phyloP scores from a whole-genome alignment of 2,113 vertebrate genomes.

The Syrrhaptes paradoxus region DNA sequence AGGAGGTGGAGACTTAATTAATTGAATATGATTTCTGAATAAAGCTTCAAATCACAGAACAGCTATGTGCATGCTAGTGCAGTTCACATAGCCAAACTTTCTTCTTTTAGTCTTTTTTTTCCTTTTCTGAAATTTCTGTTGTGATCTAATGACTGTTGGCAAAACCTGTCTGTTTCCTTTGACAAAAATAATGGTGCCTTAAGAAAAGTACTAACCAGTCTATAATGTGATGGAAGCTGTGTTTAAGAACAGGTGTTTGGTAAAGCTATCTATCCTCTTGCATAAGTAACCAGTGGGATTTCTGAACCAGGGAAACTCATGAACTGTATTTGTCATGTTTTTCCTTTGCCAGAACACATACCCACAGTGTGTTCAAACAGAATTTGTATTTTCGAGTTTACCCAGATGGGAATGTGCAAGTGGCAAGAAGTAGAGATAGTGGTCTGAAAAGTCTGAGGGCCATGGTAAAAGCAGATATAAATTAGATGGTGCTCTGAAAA shows the following conservation, averaged over 20 bases:
- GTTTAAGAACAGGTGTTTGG: background rate
- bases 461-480: background rate
- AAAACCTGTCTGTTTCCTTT: background rate
- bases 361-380: background rate
- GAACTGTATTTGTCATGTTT: background rate
- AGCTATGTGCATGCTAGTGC: background rate
- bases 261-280: background rate
- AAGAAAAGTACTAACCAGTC: background rate
- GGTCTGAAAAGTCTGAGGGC: background rate
- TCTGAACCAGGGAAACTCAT: background rate
- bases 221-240: background rate
- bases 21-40: background rate
- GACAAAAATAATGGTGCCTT: background rate
- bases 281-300: background rate
- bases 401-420: background rate
- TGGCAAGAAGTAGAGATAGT: background rate
- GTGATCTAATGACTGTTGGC: background rate
- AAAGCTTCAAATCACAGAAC: background rate
- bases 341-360: background rate
- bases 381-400: background rate
- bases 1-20: constrained; percentile 34
- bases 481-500: background rate
- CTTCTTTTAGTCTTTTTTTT: background rate
- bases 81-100: background rate
- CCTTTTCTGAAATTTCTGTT: background rate